Conservation (phyloP, 2,888 invertebrate genomes). For the Anoncus sp. region DNA sequence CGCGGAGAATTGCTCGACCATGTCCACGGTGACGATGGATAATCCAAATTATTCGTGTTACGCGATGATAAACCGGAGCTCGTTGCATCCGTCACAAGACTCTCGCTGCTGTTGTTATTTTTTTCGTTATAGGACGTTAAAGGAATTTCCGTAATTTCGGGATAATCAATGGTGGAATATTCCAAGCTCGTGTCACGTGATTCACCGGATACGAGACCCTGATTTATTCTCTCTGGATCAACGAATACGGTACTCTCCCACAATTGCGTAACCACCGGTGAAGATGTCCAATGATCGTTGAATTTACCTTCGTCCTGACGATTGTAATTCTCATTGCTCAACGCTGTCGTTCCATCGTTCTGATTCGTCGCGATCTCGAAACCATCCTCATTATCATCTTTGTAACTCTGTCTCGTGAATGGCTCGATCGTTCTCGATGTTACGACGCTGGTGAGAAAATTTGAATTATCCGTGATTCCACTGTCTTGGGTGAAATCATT, state of each 20-base stretch:
- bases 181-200: constrained; percentile 64
- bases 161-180: constrained; percentile 72
- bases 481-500: constrained; percentile 58
- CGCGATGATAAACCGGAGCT: constrained; percentile 75
- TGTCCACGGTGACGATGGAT: constrained; percentile 74
- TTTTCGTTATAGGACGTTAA: constrained; percentile 16
- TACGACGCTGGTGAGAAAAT: constrained; percentile 22
- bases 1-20: constrained; percentile 66
- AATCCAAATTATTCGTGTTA: constrained; percentile 73
- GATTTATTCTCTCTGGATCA: constrained; percentile 90
- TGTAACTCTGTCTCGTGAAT: constrained; percentile 19
- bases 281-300: constrained; percentile 83
- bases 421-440: constrained; percentile 58
- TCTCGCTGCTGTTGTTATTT: constrained; percentile 57
- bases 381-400: constrained; percentile 26
- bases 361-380: constrained; percentile 49
- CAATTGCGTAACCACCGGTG: constrained; percentile 85
- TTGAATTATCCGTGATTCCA: constrained; percentile 62
- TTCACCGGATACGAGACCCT: constrained; percentile 84
- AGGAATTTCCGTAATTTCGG: constrained; percentile 56
- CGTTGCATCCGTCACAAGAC: constrained; percentile 69
- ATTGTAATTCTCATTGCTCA: constrained; percentile 10
- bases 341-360: constrained; percentile 35
- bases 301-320: constrained; percentile 77
- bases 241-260: constrained; percentile 89